Evolutionary conservation across 2,797 vertebrate species (phyloP).

Genomic region (Pantherophis alleghaniensis): DNA sequence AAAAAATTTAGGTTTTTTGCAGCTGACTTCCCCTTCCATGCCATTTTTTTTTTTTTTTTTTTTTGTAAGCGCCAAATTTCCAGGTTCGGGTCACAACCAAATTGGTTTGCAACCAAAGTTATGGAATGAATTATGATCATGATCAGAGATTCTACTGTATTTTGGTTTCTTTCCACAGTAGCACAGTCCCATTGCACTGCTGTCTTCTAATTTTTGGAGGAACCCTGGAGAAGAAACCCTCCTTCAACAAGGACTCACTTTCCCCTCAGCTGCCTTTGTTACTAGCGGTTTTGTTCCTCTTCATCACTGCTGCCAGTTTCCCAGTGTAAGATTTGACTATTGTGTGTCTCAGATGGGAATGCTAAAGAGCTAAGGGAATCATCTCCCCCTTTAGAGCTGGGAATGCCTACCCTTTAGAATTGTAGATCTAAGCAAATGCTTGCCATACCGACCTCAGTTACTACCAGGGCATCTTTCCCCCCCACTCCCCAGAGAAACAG

Average conservation of each 20-base stretch:
- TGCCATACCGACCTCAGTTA: background rate
- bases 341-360: background rate
- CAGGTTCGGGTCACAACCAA: too few relatives aligned
- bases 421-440: background rate
- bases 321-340: background rate
- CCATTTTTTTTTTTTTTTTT: too few relatives aligned
- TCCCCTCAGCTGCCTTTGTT: background rate
- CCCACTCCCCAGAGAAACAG: background rate
- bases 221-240: background rate
- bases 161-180: background rate
- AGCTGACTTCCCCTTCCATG: too few relatives aligned
- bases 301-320: background rate
- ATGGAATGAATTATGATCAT: too few relatives aligned
- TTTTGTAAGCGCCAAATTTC: too few relatives aligned
- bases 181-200: background rate
- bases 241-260: background rate
- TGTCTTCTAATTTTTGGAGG: background rate
- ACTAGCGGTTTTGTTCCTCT: background rate
- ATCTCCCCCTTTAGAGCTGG: background rate
- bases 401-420: background rate
- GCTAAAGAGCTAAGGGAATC: background rate
- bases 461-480: background rate
- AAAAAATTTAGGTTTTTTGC: too few relatives aligned
- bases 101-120: too few relatives aligned
- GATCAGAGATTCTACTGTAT: too few relatives aligned